phyloP scores from a whole-genome alignment of 2,797 vertebrate species.

The Pogoniulus pusillus region DNA sequence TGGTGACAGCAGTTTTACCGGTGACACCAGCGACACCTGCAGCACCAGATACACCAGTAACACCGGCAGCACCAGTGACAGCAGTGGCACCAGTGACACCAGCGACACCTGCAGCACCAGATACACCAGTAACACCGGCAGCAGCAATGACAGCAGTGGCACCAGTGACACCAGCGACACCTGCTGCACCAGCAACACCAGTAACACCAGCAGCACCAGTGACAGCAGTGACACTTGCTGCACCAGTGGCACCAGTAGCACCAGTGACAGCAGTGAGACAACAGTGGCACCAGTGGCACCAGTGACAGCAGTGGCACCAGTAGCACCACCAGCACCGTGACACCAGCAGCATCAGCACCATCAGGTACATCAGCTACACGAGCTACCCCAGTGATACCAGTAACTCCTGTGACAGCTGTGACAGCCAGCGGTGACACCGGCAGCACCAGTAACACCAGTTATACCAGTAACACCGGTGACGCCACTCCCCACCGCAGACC shows the following conservation, averaged over 20 bases:
- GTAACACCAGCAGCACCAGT: neutral
- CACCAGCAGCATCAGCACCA: accelerated
- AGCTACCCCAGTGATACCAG: accelerated
- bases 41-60: accelerated
- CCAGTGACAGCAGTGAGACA: no score
- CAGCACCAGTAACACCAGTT: no score
- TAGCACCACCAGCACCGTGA: no score
- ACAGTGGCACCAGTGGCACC: no score
- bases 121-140: accelerated
- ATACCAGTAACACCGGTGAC: no score
- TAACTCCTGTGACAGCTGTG: neutral
- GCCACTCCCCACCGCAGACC: neutral
- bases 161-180: accelerated
- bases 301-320: no score
- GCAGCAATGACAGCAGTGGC: accelerated
- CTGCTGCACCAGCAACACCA: neutral
- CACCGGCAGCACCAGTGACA: no score
- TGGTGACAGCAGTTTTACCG: accelerated
- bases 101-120: no score
- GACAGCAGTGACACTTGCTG: neutral
- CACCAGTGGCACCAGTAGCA: no score
- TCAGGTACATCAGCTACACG: accelerated
- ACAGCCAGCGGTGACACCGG: neutral
- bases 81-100: accelerated
- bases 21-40: neutral